phyloP scores from a whole-genome alignment of 1,140 invertebrate genomes.

The Drosophila punjabiensis region DNA sequence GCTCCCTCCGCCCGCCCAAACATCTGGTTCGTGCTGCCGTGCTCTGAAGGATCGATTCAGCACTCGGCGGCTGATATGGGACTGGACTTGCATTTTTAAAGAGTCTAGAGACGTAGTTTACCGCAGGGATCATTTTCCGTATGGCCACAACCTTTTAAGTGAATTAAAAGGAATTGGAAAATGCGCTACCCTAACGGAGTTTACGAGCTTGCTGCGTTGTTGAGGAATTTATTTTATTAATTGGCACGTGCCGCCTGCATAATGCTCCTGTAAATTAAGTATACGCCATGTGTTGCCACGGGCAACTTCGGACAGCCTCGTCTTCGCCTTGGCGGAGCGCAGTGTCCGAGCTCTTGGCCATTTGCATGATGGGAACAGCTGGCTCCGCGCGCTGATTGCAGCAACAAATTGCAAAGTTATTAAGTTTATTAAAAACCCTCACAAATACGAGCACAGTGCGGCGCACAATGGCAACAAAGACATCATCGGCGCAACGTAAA shows the following conservation, averaged over 20 bases:
- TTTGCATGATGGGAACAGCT: constrained; percentile 50
- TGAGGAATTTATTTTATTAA: constrained; percentile 31
- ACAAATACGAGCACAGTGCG: constrained; percentile 29
- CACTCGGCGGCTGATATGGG: constrained; percentile 23
- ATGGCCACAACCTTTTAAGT: constrained; percentile 12
- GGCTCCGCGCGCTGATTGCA: constrained; percentile 68
- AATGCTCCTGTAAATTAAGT: constrained; percentile 60
- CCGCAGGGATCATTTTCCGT: constrained; percentile 6
- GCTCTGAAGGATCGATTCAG: constrained; percentile 28
- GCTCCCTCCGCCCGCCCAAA: constrained; percentile 8
- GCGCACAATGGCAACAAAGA: constrained; percentile 45
- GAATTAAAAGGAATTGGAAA: constrained; percentile 23
- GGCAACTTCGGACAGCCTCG: constrained; percentile 31
- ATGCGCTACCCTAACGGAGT: not conserved
- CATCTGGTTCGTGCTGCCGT: constrained; percentile 13
- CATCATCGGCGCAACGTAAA: constrained; percentile 55
- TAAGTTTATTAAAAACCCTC: constrained; percentile 77
- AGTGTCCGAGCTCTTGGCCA: constrained; percentile 33
- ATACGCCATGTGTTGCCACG: constrained; percentile 67
- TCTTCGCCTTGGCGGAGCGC: not conserved
- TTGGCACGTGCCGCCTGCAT: constrained; percentile 47
- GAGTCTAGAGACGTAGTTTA: not conserved
- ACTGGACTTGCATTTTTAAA: constrained; percentile 36
- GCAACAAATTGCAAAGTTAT: constrained; percentile 81
- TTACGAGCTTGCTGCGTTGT: constrained; percentile 22